Percentiles rank a stretch among this genome's conserved stretches.
These are phyloP conservation scores for Aphyosemion australe DNA, from an alignment of 2,113 vertebrate species.

Conservation along the genomic window DNA sequence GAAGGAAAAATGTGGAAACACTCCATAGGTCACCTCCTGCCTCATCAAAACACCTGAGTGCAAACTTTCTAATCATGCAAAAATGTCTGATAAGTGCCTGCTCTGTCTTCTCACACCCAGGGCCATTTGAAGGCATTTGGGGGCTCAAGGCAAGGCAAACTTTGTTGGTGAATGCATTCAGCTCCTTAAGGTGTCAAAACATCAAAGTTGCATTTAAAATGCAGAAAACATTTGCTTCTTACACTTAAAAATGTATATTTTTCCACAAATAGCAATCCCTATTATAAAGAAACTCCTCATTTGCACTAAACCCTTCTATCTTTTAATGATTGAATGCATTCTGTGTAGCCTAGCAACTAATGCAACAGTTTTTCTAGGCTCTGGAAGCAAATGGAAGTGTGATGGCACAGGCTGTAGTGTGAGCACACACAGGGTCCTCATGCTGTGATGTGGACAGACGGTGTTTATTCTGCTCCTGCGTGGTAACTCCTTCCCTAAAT, in stretches of 20 bases:
- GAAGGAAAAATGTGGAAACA: too few species aligned
- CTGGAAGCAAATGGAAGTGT: conserved; percentile 32
- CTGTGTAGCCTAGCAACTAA: conserved; percentile 48
- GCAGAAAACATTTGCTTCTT: too few species aligned
- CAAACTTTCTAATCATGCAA: too few species aligned
- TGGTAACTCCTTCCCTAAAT: neutral
- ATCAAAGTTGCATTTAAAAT: too few species aligned
- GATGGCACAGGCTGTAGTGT: conserved; percentile 9
- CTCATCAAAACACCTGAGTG: conserved; percentile 4
- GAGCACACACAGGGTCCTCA: conserved; percentile 5
- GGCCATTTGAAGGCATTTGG: too few species aligned
- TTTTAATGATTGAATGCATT: conserved; percentile 9
- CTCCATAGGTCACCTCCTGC: conserved; percentile 17
- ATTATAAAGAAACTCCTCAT: conserved; percentile 7
- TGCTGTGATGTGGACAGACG: conserved; percentile 1
- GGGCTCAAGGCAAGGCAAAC: too few species aligned
- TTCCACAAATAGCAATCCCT: too few species aligned
- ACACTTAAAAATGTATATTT: too few species aligned
- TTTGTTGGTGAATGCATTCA: too few species aligned
- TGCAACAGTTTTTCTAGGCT: conserved; percentile 37
- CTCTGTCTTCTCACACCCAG: too few species aligned
- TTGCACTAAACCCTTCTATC: conserved; percentile 15
- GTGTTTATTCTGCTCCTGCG: neutral
- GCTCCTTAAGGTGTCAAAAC: too few species aligned
- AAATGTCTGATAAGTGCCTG: too few species aligned